These are phyloP conservation scores for Adoxophyes honmai DNA, from an alignment of 1,140 invertebrate species.

Conservation along the genomic window DNA sequence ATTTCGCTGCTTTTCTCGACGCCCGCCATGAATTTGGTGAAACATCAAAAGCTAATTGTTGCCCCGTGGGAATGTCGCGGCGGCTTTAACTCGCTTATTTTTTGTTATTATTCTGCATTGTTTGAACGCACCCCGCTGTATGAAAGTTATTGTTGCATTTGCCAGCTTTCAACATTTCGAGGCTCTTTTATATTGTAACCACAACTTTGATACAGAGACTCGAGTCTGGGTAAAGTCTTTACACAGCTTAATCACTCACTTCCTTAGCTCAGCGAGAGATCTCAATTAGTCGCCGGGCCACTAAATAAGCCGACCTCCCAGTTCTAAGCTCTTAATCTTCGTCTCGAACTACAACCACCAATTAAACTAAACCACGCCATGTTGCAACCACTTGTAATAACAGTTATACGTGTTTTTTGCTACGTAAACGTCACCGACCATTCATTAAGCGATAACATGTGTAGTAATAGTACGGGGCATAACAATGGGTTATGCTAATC, in stretches of 20 bases:
- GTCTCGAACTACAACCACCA: neutral
- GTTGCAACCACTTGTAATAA: no score
- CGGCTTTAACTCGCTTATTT: constrained; percentile 46
- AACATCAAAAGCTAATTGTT: constrained; percentile 57
- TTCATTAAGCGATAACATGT: constrained; percentile 55
- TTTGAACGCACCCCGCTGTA: neutral
- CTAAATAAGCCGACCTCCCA: no score
- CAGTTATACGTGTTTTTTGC: constrained; percentile 11
- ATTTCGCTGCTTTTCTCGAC: constrained; percentile 10
- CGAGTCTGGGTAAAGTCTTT: no score
- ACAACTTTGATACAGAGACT: no score
- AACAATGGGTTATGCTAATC: constrained; percentile 66
- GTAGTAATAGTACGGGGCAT: constrained; percentile 27
- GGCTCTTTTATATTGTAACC: no score
- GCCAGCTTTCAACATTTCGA: neutral
- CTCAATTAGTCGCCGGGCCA: no score
- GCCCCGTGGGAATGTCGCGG: constrained; percentile 60
- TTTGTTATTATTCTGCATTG: constrained; percentile 32
- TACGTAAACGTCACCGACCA: constrained; percentile 37
- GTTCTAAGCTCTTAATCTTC: neutral
- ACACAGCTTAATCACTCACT: no score
- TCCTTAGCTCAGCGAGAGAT: no score
- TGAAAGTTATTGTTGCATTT: constrained; percentile 8
- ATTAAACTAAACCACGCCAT: neutral
- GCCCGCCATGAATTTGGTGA: constrained; percentile 26